Evolutionary conservation across 2,113 vertebrate genomes (phyloP), one percentile per base, ranked within the genome.

Genomic region (Gulo gulo): DNA sequence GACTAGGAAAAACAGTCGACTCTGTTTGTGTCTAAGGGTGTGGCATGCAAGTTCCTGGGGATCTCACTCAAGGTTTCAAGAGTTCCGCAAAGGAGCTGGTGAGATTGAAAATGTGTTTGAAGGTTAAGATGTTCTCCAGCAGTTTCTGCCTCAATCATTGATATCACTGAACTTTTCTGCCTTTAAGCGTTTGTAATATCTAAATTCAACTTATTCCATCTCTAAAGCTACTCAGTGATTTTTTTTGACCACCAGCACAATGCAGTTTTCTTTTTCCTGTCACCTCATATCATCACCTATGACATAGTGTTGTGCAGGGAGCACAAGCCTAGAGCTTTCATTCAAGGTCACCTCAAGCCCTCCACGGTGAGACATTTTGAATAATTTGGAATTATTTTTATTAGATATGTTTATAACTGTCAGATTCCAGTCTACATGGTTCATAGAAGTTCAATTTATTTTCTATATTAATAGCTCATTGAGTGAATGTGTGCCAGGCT

Each of bases 301-400:
- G 83, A 95, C 76, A 94, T 71, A 89, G 74, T 14, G 90, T 93
- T 88, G 59, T 94, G 63, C 57, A 65, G 47, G 14, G 1, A n/a
- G 85, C 63, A 94, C 63, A 97, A 97, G 96, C 69, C 52, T 63
- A 47, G 50, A 65, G 59, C 50, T 98, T 97, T 91, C 85, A n/a
- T 92, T 97, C 96, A 98, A 97, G 98, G 98, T 98, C 96, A 97
- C 95, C 93, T 95, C 78, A 96, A 98, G 88, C 50, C 45, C 57
- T 98, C 96, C 88, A 63, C 95, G 71, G 93, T 93, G 92, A 98
- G 93, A 97, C 83, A 97, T 97, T 97, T 96, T 92, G 95, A 98
- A 98, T 98, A 98, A 98, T 91, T 89, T 95, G 85, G 96, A 98
- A 98, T 98, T 98, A 98, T 98, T 99, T 98, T 98, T 97, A 93